Base-by-base conservation (phyloP, 2,797 vertebrate species). In the Epinephelus malabaricus region DNA sequence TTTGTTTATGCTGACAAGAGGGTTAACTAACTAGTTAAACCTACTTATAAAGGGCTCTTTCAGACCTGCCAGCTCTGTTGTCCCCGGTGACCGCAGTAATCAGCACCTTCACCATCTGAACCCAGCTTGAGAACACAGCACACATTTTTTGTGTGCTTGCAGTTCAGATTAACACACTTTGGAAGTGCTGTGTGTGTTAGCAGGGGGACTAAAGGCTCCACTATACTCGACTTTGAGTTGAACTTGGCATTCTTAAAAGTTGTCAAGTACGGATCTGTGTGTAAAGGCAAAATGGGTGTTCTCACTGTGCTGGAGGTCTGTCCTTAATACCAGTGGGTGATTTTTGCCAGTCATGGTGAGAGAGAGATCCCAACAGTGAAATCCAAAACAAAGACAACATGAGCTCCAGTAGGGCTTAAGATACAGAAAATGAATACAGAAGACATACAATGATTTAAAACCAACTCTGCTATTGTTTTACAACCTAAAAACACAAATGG, bases 1-100 rank as follows among this genome's bases (percentile, higher is more conserved):
- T 77, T 60, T 87, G 83, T 81, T 87, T 76, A 64, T 56, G 60
- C 63, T 38, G 25, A 40, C 66, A 84, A 88, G 85, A 75, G 78
- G 60, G 79, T 86, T 84, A 82, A 82, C 79, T 58, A 78, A 81
- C 79, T 73, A 55, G 77, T 81, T 84, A 69, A 88, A 68, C 43
- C 76, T 84, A 12, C 69, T 59, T 73, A 92, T 87, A 91, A 90
- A 87, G 63, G 49, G 54, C 82, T 83, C 85, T 83, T 88, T 92
- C 64, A 90, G 83, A 81, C 69, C 58, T 78, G 84, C 85, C 81
- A 85, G 66, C 59, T 68, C 61, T 67, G 73, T 55, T 81, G 64
- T 78, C 83, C 56, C 73, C 49, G 46, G 51, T 86, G 81, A 89
- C 82, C 84, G 76, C 81, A 84, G 79, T 87, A 83, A 86, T 86